Base-by-base conservation (phyloP, 2,888 invertebrate genomes). In the Syrphus vitripennis region DNA sequence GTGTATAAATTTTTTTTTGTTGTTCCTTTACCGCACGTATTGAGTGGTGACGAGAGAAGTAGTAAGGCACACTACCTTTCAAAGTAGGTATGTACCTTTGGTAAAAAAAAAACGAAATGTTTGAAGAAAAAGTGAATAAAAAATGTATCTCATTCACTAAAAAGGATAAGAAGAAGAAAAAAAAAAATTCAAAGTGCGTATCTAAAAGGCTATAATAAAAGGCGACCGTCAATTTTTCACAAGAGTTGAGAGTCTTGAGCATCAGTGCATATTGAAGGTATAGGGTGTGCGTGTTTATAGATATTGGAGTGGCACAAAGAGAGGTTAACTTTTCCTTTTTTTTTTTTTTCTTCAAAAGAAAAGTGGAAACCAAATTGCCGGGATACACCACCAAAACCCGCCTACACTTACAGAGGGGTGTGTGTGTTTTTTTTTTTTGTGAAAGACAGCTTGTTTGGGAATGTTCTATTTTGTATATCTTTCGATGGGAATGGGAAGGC, bases 181-280 rank as follows among this genome's bases (percentile, higher is more conserved):
- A 57, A 65, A 45, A 65, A 45, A 26, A 77, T 86, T 78, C 77
- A 57, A 86, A 86, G 82, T 86, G 86, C 82, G 86, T 86, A 86
- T 82, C 82, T 82, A 82, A 82, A 77, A 82, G 84, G 76, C 83
- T 63, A 69, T 86, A 81, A 86, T 86, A 81, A 81, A n/a, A 77
- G 81, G 81, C 77, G 82, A 82, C 86, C 86, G 77, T 82, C 82
- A 78, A 77, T 82, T 82, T n/a, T 86, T 74, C 74, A 82, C 70
- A 77, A 81, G 86, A 70, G 78, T 81, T 78, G 29, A 42, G 40
- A 53, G 29, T 19, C 59, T 59, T 37, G 59, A 37, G 14, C 34
- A 59, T 19, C 14, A 7, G n/a, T n/a, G 1, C 5, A 14, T 19
- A 10, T 48, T 21, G 48, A 5, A 4, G 21, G 19, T 24, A 21